Percentiles rank a stretch among this genome's conserved stretches.
These are phyloP conservation scores for Drosophila serrata DNA, from an alignment of 1,140 invertebrate genomes.

Conservation along the genomic window DNA sequence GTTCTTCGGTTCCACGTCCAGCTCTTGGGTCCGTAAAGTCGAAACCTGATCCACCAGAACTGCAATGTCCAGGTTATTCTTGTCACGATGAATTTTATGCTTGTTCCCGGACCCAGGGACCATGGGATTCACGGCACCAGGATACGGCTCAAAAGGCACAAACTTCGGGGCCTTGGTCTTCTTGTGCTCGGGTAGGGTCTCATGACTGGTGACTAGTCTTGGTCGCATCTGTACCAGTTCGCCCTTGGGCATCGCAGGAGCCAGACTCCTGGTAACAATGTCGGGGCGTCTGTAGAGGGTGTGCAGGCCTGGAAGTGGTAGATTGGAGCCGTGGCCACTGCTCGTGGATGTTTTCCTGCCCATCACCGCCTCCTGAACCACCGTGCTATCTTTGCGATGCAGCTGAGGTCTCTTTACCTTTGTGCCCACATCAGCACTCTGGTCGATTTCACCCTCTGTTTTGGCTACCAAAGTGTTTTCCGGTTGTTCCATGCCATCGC, in stretches of 20 bases:
- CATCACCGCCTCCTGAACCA: conserved; percentile 54
- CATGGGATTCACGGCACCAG: conserved; percentile 92
- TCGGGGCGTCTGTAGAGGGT: conserved; percentile 71
- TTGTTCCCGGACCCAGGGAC: conserved; percentile 85
- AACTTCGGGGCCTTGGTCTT: conserved; percentile 93
- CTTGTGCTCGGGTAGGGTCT: conserved; percentile 66
- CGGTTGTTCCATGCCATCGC: conserved; percentile 87
- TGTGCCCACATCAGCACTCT: conserved; percentile 12
- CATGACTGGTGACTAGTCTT: conserved; percentile 43
- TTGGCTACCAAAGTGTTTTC: conserved; percentile 81
- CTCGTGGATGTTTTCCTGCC: conserved; percentile 29
- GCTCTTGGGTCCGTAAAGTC: conserved; percentile 87
- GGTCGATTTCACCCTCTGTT: conserved; percentile 40
- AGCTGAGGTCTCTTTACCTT: conserved; percentile 49
- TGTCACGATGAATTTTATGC: conserved; percentile 50
- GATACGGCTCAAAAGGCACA: conserved; percentile 95
- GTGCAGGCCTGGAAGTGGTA: conserved; percentile 71
- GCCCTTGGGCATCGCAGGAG: conserved; percentile 73
- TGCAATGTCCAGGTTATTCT: conserved; percentile 90
- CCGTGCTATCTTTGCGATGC: conserved; percentile 59
- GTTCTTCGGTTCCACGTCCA: conserved; percentile 52
- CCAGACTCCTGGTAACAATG: conserved; percentile 57
- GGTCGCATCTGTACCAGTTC: conserved; percentile 76
- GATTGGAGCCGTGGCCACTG: neutral
- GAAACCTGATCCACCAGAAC: conserved; percentile 89